Evolutionary conservation across 2,797 vertebrate species (phyloP).

Genomic region (Craterocephalus amniculus): DNA sequence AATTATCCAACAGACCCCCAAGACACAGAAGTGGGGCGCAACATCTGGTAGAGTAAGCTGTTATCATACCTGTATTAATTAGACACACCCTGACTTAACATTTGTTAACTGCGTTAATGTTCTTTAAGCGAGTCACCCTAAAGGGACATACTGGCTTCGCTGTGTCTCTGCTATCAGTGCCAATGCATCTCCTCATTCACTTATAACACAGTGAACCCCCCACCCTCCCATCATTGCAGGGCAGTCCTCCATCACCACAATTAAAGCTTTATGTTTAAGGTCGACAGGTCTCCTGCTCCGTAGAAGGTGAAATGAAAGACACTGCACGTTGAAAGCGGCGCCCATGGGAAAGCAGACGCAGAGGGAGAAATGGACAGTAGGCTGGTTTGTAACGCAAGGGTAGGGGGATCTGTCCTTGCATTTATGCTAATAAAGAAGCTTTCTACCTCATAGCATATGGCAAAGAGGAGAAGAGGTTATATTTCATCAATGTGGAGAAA

Average conservation of each 20-base stretch:
- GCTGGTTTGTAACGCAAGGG: conserved; percentile 25
- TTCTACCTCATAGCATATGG: conserved; percentile 27
- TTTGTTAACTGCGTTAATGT: conserved; percentile 27
- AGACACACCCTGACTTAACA: conserved; percentile 43
- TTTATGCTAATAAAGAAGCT: conserved; percentile 61
- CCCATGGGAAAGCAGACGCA: conserved; percentile 26
- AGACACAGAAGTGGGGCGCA: conserved; percentile 50
- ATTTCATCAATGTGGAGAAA: conserved; percentile 38
- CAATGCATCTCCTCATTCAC: conserved; percentile 39
- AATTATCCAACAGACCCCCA: conserved; percentile 66
- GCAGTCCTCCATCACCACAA: conserved; percentile 63
- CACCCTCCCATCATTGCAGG: conserved; percentile 44
- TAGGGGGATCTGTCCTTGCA: conserved; percentile 57
- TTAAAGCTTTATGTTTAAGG: conserved; percentile 69
- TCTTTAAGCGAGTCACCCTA: conserved; percentile 3
- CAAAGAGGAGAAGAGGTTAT: conserved; percentile 12
- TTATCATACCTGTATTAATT: conserved; percentile 61
- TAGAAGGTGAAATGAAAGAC: conserved; percentile 78
- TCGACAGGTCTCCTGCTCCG: conserved; percentile 49
- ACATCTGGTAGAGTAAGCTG: conserved; percentile 49
- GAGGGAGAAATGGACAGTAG: conserved; percentile 31
- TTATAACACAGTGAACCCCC: conserved; percentile 50
- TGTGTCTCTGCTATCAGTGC: conserved; percentile 8
- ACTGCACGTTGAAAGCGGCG: conserved; percentile 30
- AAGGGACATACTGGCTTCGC: conserved; percentile 20